Conservation (phyloP, 1,140 invertebrate genomes). For the Drosophila nasuta region DNA sequence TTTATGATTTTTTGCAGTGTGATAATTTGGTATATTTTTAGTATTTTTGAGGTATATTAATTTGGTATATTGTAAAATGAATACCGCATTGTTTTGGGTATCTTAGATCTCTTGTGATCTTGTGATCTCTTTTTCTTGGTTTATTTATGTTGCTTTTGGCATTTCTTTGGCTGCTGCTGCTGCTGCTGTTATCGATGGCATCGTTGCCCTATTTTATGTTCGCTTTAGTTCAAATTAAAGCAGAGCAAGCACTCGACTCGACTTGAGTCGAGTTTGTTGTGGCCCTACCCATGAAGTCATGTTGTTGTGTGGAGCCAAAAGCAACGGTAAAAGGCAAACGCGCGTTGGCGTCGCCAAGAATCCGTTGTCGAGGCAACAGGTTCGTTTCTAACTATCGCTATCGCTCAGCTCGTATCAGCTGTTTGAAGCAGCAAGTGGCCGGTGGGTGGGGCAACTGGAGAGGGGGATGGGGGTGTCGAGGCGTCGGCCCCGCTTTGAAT, state of each 20-base stretch:
- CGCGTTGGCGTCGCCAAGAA: not conserved
- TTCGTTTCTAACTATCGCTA: too few species aligned
- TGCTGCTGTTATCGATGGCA: not conserved
- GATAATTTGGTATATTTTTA: too few species aligned
- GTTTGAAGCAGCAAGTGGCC: too few species aligned
- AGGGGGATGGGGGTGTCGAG: constrained; percentile 3
- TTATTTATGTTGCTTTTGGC: not conserved
- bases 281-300: constrained; percentile 21
- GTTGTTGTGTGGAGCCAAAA: not conserved
- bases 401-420: too few species aligned
- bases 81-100: too few species aligned
- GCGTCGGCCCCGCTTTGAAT: constrained; percentile 57
- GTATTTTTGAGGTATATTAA: too few species aligned
- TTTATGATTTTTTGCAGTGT: too few species aligned
- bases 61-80: too few species aligned
- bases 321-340: constrained; percentile 26
- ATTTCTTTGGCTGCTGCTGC: not conserved
- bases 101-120: too few species aligned
- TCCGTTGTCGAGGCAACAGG: too few species aligned
- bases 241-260: not conserved
- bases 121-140: not conserved
- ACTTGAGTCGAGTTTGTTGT: not conserved
- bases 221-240: not conserved
- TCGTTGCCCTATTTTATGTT: constrained; percentile 10
- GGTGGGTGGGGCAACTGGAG: not conserved